Percentiles rank a stretch among this genome's conserved stretches.
Evolutionary conservation across 2,888 invertebrate species (phyloP).

Genomic region (Hirtodrosophila histrioides): DNA sequence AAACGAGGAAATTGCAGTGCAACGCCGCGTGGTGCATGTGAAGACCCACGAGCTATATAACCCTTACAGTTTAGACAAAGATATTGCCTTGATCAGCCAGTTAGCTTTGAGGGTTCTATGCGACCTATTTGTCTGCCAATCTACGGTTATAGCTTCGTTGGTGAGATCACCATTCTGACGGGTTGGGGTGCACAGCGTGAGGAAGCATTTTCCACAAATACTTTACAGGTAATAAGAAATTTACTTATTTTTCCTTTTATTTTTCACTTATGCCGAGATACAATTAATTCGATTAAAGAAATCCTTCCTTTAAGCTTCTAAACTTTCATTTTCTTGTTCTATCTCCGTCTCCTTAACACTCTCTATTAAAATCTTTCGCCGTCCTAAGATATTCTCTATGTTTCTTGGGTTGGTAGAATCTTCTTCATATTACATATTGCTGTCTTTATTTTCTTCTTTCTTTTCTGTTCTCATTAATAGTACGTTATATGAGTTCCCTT

Average conservation of each 20-base stretch:
- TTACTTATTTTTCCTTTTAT: background rate
- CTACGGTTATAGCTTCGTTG: slow-evolving; percentile 61
- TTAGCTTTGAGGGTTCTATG: slow-evolving; percentile 86
- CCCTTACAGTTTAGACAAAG: slow-evolving; percentile 90
- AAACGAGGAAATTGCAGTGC: slow-evolving; percentile 63
- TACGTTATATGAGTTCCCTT: no score
- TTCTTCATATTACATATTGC: no score
- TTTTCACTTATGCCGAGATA: no score
- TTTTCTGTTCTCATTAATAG: no score
- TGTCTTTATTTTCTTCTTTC: no score
- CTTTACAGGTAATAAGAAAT: slow-evolving; percentile 87
- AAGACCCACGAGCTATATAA: slow-evolving; percentile 88
- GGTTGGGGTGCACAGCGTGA: slow-evolving; percentile 91
- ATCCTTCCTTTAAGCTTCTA: no score
- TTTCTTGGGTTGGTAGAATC: no score
- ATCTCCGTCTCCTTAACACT: no score
- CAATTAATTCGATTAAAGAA: no score
- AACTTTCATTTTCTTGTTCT: no score
- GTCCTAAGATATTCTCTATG: no score
- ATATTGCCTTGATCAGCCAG: slow-evolving; percentile 88
- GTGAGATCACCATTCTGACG: slow-evolving; percentile 86
- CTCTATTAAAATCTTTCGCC: no score
- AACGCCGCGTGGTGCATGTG: slow-evolving; percentile 83
- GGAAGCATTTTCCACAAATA: slow-evolving; percentile 87
- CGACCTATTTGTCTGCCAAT: slow-evolving; percentile 91